Base-by-base conservation (phyloP, 2,113 vertebrate genomes). In the Chitala chitala region DNA sequence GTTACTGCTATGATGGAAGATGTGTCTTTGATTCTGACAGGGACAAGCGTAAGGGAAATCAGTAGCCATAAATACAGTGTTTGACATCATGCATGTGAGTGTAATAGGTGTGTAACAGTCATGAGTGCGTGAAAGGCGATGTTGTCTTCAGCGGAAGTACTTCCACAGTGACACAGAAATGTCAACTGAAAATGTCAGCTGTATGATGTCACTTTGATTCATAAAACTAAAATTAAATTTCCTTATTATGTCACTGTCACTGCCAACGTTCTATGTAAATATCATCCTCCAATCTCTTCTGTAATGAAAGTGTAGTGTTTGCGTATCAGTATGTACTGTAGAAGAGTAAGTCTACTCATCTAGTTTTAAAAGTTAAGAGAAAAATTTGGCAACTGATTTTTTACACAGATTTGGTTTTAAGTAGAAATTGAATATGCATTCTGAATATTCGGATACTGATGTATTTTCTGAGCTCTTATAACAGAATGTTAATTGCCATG, bases 131-230 rank as follows among this genome's bases (percentile, higher is more conserved):
- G 2, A 9, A 31, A 5, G 24, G 38, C 15, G 5, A 24, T 44
- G 36, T 6, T 22, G 20, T 72, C 33, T 42, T 24, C 29, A 26
- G 38, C 44, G 53, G 36, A 42, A 59, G 17, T 0, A 9, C 38
- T 33, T n/a, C 12, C 38, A 58, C 7, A 17, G 9, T 72, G 53
- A 46, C 55, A 10, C 53, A 29, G 33, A 58, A 26, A 72, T 56
- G 7, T 72, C 5, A 42, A 13, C 22, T 7, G 51, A 36, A 2
- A 36, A 31, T 17, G 36, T 55, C 33, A 58, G 46, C 15, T 6
- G 15, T 2, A 20, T 71, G 70, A 72, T 44, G 54, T 72, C 33
- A 72, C 9, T 10, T 44, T 58, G 38, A 72, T 13, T 72, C 54
- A 71, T 4, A 24, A 33, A n/a, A 55, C 50, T 54, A 40, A 71